Percentiles rank a stretch among this genome's conserved stretches.
These are phyloP conservation scores for Tautogolabrus adspersus DNA, from an alignment of 2,113 vertebrate species.

Conservation along the genomic window DNA sequence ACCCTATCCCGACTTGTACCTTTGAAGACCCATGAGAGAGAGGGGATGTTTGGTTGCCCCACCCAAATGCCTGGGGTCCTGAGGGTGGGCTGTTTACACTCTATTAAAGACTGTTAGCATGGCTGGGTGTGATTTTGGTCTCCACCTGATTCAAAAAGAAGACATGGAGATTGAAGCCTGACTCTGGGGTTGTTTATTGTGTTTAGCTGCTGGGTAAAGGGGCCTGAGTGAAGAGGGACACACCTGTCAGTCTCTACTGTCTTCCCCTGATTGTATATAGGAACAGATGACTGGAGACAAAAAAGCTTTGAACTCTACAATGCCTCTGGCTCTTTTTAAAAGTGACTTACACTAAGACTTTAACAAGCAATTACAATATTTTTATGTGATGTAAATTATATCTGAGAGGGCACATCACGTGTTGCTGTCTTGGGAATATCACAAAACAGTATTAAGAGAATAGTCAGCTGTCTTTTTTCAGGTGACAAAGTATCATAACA, in stretches of 20 bases:
- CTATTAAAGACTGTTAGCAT: conserved; percentile 25
- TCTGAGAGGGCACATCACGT: too few species aligned
- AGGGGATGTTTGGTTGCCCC: conserved; percentile 67
- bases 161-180: conserved; percentile 35
- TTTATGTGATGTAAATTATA: too few species aligned
- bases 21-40: conserved; percentile 68
- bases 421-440: too few species aligned
- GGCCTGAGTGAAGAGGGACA: conserved; percentile 20
- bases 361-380: not conserved
- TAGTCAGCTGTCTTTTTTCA: too few species aligned
- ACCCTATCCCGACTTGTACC: not conserved
- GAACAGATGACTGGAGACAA: conserved; percentile 63
- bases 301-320: conserved; percentile 65
- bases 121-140: conserved; percentile 50
- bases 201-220: conserved; percentile 63
- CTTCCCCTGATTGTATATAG: conserved; percentile 81
- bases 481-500: too few species aligned
- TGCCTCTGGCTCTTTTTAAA: not conserved
- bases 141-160: conserved; percentile 65
- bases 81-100: conserved; percentile 57
- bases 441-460: too few species aligned
- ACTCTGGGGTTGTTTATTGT: conserved; percentile 78
- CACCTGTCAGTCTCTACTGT: conserved; percentile 32
- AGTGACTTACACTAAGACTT: not conserved
- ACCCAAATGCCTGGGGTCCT: conserved; percentile 55